Base-by-base conservation (phyloP, 30 jellyfish, hydroid and myxozoan genomes). In the Aurelia aurita region DNA sequence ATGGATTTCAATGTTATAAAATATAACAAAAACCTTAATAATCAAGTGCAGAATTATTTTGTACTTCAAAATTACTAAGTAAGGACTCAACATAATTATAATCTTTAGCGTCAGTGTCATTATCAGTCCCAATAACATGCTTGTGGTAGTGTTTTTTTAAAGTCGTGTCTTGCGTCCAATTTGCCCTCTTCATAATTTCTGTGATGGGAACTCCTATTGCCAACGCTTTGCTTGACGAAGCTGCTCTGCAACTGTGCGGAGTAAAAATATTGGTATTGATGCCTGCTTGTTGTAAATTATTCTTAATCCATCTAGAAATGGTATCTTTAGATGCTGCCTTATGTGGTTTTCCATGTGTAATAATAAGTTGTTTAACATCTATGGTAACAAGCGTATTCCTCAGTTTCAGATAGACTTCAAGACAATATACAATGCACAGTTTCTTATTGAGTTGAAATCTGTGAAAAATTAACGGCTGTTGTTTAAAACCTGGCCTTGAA, bases 241-340 rank as follows among this genome's bases (percentile, higher is more conserved):
- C 84, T 72, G 70, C 44, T 43, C 84, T 43, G 84, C 84, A 72
- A 46, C 84, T 72, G 46, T 72, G 84, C 6, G 84, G 21, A 3
- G 73, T 53, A 53, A 35, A 71, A 31, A 51, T 43, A 53, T 71
- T 26, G 13, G 34, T 71, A 43, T 71, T 26, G 16, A 71, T 34
- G 20, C 77, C 77, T 28, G 77, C 77, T 28, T 71, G 21, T 27
- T 16, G 21, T 16, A 65, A 53, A n/a, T 16, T 10, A 65, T 11
- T 34, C 27, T 65, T 65, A 16, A 65, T 34, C 49, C 77, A 65
- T 28, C 77, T 65, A 20, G 54, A n/a, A 65, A 65, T 43, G 31
- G 83, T 29, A 71, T 71, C 83, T 71, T 31, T 28, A 74, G 66
- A 39, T 71, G 83, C 83, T 39, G 62, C 26, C 39, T 11, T 44